Percentiles rank a stretch among this genome's conserved stretches.
phyloP scores from a whole-genome alignment of 1,140 invertebrate genomes.

The Leptinotarsa texana region DNA sequence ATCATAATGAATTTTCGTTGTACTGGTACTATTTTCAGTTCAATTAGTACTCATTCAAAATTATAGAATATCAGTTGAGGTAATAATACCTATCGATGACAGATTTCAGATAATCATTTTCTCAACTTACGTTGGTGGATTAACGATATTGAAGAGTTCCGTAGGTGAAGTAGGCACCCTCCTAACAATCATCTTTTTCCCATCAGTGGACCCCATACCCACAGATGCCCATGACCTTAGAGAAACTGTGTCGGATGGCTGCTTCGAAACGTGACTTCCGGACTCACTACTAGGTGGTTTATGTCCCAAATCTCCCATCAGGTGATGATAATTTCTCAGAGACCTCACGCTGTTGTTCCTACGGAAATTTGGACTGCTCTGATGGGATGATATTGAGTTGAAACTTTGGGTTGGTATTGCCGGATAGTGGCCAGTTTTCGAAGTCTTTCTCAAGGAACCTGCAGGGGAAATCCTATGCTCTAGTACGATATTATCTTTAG shows the following conservation, averaged over 20 bases:
- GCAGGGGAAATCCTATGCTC: slow-evolving; percentile 13
- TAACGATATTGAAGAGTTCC: slow-evolving; percentile 79
- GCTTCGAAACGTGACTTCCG: slow-evolving; percentile 43
- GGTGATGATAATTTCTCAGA: slow-evolving; percentile 39
- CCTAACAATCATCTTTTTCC: slow-evolving; percentile 79
- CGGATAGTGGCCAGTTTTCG: not conserved
- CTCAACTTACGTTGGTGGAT: slow-evolving; percentile 76
- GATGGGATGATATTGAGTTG: slow-evolving; percentile 16
- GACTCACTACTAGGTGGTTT: slow-evolving; percentile 45
- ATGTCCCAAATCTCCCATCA: slow-evolving; percentile 34
- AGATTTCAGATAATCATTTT: too few species aligned
- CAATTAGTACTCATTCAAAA: too few species aligned
- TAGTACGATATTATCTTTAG: slow-evolving; percentile 3
- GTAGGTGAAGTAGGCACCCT: slow-evolving; percentile 80
- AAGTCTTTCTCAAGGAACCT: slow-evolving; percentile 9
- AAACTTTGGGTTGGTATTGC: slow-evolving; percentile 13
- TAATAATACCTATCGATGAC: too few species aligned
- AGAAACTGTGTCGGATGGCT: slow-evolving; percentile 66
- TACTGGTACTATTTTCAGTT: too few species aligned
- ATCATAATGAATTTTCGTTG: too few species aligned
- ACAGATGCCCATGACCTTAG: slow-evolving; percentile 78
- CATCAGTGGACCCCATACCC: slow-evolving; percentile 83
- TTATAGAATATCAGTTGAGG: too few species aligned
- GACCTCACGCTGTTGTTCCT: slow-evolving; percentile 45
- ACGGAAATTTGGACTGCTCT: slow-evolving; percentile 41